Evolutionary conservation across 2,888 invertebrate genomes (phyloP), one percentile per base, ranked within the genome.

Genomic region (Heliothis peltigera): DNA sequence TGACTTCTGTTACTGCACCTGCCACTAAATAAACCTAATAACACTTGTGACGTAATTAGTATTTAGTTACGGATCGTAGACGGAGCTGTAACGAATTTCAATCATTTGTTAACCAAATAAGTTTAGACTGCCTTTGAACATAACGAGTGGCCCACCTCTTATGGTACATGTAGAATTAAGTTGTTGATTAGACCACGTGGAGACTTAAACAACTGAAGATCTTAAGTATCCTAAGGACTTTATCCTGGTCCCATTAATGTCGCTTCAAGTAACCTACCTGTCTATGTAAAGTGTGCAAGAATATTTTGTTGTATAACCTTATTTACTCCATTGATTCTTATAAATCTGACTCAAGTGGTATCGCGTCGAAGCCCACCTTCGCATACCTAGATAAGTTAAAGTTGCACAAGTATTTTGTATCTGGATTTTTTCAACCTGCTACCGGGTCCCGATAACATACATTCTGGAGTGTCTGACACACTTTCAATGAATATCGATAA

Each of bases 391-490:
- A 79, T 79, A 74, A 75, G 65, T 62, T 64, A 62, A 65, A 52
- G 76, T 79, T 76, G 69, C 66, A 51, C 68, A 64, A 56, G 63
- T 57, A 78, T 57, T 69, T 63, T 77, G 67, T 72, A 66, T 54
- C 57, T 61, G 57, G 56, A 28, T 60, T 63, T 71, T 74, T 84
- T 76, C 80, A 77, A 88, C 88, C 88, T 89, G 85, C 79, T 74
- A 75, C 80, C 61, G 67, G 69, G 76, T 80, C 61, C 68, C 63
- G 81, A 87, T 84, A 88, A 85, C 85, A 76, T 58, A 79, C 67
- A 73, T 79, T 79, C 65, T 81, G 62, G 63, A 84, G 81, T 84
- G 83, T 60, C 63, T 90, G 92, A 92, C 92, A 92, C 89, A 92
- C 88, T 89, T 92, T 82, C 62, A 70, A 79, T 83, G 83, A 81